phyloP scores from a whole-genome alignment of 2,113 vertebrate species.

The Willisornis vidua region DNA sequence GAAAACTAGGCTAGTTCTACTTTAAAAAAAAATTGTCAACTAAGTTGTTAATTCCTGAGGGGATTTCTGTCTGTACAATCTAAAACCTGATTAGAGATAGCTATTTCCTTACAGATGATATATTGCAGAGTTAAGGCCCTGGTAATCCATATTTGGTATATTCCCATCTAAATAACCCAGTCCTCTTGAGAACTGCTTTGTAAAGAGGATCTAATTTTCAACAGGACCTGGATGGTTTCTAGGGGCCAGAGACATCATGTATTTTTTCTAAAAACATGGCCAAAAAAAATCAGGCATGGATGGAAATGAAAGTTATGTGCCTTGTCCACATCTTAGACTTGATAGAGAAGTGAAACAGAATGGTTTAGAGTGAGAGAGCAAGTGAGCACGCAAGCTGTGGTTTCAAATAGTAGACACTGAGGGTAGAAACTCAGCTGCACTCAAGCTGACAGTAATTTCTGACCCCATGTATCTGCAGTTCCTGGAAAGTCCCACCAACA shows the following conservation, averaged over 20 bases:
- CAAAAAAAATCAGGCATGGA: neutral
- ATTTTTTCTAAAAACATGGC: neutral
- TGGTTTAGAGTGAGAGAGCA: neutral
- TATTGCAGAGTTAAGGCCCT: neutral
- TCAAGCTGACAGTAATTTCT: slow-evolving; percentile 11
- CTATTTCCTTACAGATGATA: neutral
- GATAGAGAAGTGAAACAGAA: neutral
- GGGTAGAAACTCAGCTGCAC: neutral
- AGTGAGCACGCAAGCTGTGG: neutral
- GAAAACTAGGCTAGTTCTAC: neutral
- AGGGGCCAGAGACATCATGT: neutral
- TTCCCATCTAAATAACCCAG: neutral
- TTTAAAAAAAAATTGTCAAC: neutral
- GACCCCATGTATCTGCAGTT: slow-evolving; percentile 42
- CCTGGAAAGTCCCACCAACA: slow-evolving; percentile 54
- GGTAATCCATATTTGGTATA: neutral
- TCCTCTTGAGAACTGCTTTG: neutral
- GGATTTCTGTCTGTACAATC: neutral
- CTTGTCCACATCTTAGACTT: neutral
- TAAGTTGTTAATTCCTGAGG: neutral
- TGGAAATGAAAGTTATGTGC: neutral
- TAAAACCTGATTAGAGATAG: neutral
- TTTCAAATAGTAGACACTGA: neutral
- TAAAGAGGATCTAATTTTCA: neutral
- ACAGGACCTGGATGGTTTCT: neutral